Evolutionary conservation across 2,113 vertebrate species (phyloP), one percentile per base, ranked within the genome.

Genomic region (Chlorodrepanis virens): DNA sequence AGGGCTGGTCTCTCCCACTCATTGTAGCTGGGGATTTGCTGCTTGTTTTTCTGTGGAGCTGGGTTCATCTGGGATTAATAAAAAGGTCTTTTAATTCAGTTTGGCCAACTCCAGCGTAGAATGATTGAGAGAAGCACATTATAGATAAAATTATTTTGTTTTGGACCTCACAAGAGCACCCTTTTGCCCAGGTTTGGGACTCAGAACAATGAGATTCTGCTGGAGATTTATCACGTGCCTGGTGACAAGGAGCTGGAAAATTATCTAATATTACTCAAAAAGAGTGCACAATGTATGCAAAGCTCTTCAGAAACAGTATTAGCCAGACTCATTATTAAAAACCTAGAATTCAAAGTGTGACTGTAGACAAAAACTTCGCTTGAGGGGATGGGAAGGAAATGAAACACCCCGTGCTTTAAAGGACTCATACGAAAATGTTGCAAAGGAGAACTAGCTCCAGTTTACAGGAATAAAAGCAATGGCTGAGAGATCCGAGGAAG

Each of bases 331-430:
- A 87, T 97, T 96, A 96, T 95, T 96, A 96, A 97, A 97, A 95
- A 37, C 88, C 90, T 90, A 92, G 71, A 95, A 96, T 95, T 95
- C 94, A 89, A 92, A 96, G 93, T 97, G 93, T 88, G 92, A 87
- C 64, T 63, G 90, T 91, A 95, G 92, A 95, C 90, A 78, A 92
- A 95, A 95, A 44, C 79, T 70, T 93, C 92, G 64, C 82, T 90
- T 54, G 72, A 93, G 94, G 87, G 83, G 79, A 94, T 86, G 79
- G 76, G 92, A 96, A 96, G 96, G 96, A 96, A 97, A 97, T 96
- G 96, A 97, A 97, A 97, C 95, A 97, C 94, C 93, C 94, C 79
- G 50, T 42, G 64, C 93, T 95, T 59, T 88, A 87, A 96, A 93
- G 69, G 65, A 64, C 53, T 85, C n/a, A 5, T 67, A 78, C 68